phyloP scores from a whole-genome alignment of 2,888 invertebrate species.

The Teleogryllus oceanicus region DNA sequence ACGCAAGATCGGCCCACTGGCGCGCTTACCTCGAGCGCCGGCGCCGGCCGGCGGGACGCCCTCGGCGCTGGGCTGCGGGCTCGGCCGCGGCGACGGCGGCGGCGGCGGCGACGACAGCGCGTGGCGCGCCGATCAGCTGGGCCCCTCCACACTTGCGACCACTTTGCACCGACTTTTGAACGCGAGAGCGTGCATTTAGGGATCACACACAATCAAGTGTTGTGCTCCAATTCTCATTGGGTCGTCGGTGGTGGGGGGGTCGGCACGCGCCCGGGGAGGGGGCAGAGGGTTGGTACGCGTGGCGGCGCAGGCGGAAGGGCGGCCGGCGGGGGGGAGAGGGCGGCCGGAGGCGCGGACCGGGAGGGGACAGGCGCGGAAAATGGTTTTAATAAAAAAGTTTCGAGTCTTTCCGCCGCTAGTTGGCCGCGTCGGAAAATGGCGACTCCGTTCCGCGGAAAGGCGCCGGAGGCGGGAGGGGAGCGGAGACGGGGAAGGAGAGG shows the following conservation, averaged over 20 bases:
- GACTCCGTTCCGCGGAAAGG: not conserved
- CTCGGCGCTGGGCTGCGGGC: not conserved
- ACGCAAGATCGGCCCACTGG: too few relatives aligned
- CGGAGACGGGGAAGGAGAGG: not conserved
- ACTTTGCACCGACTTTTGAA: not conserved
- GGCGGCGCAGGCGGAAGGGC: not conserved
- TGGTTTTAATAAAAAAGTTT: too few relatives aligned
- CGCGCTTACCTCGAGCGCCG: too few relatives aligned
- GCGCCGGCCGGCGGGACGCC: not conserved
- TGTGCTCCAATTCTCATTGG: conserved; percentile 10
- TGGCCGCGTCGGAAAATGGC: too few relatives aligned
- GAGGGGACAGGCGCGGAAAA: too few relatives aligned
- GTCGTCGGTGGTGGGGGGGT: not conserved
- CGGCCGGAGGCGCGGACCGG: not conserved
- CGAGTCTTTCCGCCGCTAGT: too few relatives aligned
- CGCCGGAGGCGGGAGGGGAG: not conserved
- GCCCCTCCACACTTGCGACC: not conserved
- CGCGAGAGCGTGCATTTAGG: not conserved
- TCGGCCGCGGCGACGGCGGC: not conserved
- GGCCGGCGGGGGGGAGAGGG: not conserved
- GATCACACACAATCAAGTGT: conserved; percentile 2
- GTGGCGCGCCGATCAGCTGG: not conserved
- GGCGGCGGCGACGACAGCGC: not conserved
- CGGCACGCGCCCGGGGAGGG: not conserved
- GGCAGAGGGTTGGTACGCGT: not conserved